Conservation (phyloP, 1,140 invertebrate genomes). For the Probaryconus sp. region DNA sequence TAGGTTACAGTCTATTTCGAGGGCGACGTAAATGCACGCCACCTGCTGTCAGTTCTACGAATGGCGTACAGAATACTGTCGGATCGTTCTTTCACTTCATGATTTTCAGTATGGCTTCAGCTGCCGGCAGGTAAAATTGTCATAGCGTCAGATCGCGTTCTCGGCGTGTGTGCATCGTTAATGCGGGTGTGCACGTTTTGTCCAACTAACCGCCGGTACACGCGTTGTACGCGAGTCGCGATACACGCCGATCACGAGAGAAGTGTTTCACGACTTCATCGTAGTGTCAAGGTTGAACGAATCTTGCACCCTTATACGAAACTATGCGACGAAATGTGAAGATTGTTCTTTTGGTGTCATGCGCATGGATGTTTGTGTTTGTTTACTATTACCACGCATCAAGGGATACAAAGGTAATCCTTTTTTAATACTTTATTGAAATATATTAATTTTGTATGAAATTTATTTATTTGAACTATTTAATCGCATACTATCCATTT, state of each 20-base stretch:
- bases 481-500: no score
- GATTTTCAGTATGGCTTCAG: slow-evolving; percentile 71
- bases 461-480: no score
- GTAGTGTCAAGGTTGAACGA: slow-evolving; percentile 20
- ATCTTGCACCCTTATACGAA: slow-evolving; percentile 26
- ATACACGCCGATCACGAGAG: neutral
- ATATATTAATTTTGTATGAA: no score
- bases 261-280: slow-evolving; percentile 22
- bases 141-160: slow-evolving; percentile 28
- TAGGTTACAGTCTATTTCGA: neutral
- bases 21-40: slow-evolving; percentile 29
- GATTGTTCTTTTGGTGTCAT: slow-evolving; percentile 78
- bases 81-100: slow-evolving; percentile 6
- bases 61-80: slow-evolving; percentile 1
- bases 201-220: slow-evolving; percentile 1
- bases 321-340: slow-evolving; percentile 80
- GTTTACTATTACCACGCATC: slow-evolving; percentile 80
- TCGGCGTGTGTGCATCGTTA: slow-evolving; percentile 7
- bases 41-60: slow-evolving; percentile 3
- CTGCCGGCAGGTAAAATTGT: slow-evolving; percentile 67
- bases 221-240: slow-evolving; percentile 40
- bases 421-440: neutral
- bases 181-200: slow-evolving; percentile 10
- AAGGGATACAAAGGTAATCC: slow-evolving; percentile 74
- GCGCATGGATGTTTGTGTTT: slow-evolving; percentile 80